Conservation (phyloP, 2,113 vertebrate genomes). For the Cynocephalus volans region DNA sequence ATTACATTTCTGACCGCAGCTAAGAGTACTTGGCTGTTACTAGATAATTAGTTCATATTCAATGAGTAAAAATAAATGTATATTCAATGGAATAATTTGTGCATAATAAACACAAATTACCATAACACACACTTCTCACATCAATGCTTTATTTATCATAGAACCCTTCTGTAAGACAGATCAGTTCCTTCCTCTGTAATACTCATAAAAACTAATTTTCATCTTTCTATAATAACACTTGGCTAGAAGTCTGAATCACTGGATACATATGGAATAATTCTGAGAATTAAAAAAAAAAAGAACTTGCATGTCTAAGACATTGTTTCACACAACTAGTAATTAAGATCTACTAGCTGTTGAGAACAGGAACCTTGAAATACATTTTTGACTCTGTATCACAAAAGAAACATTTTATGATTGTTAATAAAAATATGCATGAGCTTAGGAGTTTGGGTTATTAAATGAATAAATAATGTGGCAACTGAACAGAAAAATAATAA, state of each 20-base stretch:
- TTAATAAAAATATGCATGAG: constrained; percentile 79
- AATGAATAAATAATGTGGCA: constrained; percentile 86
- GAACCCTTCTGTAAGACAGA: constrained; percentile 64
- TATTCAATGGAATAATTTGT: background rate
- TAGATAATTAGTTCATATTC: constrained; percentile 1
- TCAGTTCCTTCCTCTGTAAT: constrained; percentile 39
- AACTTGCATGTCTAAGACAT: constrained; percentile 69
- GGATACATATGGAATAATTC: constrained; percentile 62
- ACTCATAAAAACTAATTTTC: constrained; percentile 73
- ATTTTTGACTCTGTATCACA: constrained; percentile 84
- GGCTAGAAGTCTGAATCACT: constrained; percentile 54
- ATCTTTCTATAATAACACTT: constrained; percentile 78
- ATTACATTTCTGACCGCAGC: background rate
- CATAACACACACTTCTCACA: background rate
- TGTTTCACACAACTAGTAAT: constrained; percentile 80
- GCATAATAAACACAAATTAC: constrained; percentile 6
- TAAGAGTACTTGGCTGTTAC: background rate
- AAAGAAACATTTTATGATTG: constrained; percentile 79
- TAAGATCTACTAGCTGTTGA: constrained; percentile 83
- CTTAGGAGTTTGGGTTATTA: constrained; percentile 83
- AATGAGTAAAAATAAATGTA: background rate
- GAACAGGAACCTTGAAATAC: constrained; percentile 77
- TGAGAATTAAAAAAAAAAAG: background rate
- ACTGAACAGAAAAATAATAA: constrained; percentile 77
- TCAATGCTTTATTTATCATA: constrained; percentile 36